These are phyloP conservation scores for Andrena hattorfiana DNA, from an alignment of 2,888 invertebrate genomes.

Conservation along the genomic window DNA sequence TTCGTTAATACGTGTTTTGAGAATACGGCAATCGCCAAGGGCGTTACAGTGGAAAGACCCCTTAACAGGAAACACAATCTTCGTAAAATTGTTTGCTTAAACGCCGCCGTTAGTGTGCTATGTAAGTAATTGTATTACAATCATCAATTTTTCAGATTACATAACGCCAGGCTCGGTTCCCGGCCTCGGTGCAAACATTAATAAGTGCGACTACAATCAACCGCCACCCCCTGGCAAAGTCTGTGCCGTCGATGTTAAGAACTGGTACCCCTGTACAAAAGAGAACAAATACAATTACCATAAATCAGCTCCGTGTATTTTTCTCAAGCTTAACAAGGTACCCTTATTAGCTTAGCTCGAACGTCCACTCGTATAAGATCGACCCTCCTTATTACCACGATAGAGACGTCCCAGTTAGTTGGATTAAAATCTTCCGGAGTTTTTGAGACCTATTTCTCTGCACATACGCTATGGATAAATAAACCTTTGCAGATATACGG, in stretches of 20 bases:
- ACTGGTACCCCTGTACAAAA: conserved; percentile 92
- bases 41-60: neutral
- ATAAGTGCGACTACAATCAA: conserved; percentile 91
- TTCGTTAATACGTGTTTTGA: too few species aligned
- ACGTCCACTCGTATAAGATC: neutral
- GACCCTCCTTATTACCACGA: neutral
- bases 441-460: neutral
- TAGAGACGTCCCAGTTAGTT: neutral
- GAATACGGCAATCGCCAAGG: too few species aligned
- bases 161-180: conserved; percentile 90
- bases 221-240: conserved; percentile 91
- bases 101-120: neutral
- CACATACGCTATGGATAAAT: neutral
- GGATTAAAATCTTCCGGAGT: neutral
- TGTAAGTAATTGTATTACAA: neutral
- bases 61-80: neutral
- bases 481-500: conserved; percentile 89
- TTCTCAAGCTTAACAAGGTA: conserved; percentile 97
- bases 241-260: conserved; percentile 94
- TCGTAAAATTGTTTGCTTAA: neutral
- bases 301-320: conserved; percentile 96
- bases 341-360: conserved; percentile 4
- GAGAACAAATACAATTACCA: conserved; percentile 96
- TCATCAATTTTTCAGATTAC: conserved; percentile 87
- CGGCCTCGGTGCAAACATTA: conserved; percentile 91